phyloP scores from a whole-genome alignment of 2,113 vertebrate species.

The Tetraodon nigroviridis region DNA sequence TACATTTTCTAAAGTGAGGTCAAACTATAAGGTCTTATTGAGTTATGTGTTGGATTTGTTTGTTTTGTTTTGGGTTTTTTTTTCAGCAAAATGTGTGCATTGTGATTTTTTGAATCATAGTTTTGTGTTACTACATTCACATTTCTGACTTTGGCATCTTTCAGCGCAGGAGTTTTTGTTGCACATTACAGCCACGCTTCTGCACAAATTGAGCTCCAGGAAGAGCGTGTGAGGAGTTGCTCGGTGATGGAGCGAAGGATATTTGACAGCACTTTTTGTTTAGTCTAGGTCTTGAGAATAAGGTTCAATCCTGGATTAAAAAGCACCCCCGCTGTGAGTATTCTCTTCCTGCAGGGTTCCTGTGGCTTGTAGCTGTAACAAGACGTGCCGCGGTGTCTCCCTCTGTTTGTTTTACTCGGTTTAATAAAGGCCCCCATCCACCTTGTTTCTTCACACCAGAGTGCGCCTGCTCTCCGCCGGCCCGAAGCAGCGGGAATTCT shows the following conservation, averaged over 20 bases:
- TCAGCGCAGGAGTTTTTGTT: neutral
- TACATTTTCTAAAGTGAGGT: no score
- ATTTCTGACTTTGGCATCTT: no score
- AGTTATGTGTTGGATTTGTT: no score
- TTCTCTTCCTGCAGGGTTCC: constrained; percentile 53
- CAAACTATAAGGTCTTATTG: no score
- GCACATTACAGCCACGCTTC: neutral
- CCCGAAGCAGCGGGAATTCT: constrained; percentile 48
- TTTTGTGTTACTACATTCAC: no score
- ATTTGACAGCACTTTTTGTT: constrained; percentile 34
- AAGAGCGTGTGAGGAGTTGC: constrained; percentile 17
- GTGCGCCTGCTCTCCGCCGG: constrained; percentile 27
- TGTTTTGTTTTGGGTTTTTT: no score
- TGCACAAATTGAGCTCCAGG: constrained; percentile 10
- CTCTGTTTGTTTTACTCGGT: constrained; percentile 58
- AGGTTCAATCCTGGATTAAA: constrained; percentile 47
- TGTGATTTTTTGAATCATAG: no score
- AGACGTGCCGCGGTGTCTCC: constrained; percentile 51
- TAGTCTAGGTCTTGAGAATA: constrained; percentile 35
- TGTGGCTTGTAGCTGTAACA: constrained; percentile 56
- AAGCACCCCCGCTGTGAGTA: constrained; percentile 38
- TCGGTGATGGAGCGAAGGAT: constrained; percentile 26
- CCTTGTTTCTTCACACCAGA: constrained; percentile 53
- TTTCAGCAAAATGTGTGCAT: no score
- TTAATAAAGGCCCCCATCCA: constrained; percentile 55